Percentiles rank a stretch among this genome's conserved stretches.
Conservation (phyloP, 2,113 vertebrate genomes). For the Myotis yumanensis region DNA sequence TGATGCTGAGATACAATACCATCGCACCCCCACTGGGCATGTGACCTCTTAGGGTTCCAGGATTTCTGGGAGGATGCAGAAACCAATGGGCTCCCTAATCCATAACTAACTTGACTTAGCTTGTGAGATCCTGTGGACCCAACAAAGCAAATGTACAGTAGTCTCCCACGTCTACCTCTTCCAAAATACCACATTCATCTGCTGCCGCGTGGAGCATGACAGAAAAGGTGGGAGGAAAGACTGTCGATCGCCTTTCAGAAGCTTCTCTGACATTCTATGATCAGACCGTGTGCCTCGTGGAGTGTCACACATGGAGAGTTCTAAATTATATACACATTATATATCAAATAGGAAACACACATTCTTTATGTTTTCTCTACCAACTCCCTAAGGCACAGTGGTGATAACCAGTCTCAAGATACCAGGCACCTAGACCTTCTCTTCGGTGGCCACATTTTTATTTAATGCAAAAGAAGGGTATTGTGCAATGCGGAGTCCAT, state of each 20-base stretch:
- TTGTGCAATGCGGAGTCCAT: neutral
- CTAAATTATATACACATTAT: neutral
- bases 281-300: neutral
- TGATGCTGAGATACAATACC: neutral
- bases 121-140: neutral
- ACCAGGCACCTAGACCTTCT: neutral
- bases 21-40: fast-evolving
- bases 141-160: neutral
- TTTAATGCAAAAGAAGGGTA: neutral
- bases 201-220: neutral
- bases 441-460: neutral
- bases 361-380: neutral
- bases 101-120: neutral
- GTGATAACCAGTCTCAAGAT: neutral
- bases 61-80: neutral
- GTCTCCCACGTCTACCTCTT: neutral
- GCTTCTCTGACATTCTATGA: neutral
- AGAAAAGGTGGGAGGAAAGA: neutral
- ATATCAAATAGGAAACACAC: neutral
- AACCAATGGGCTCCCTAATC: neutral
- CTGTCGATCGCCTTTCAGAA: neutral
- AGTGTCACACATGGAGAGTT: neutral
- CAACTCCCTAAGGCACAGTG: neutral
- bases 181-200: neutral
- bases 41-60: neutral